phyloP scores from a whole-genome alignment of 2,888 invertebrate species.

The Parnassius apollo region DNA sequence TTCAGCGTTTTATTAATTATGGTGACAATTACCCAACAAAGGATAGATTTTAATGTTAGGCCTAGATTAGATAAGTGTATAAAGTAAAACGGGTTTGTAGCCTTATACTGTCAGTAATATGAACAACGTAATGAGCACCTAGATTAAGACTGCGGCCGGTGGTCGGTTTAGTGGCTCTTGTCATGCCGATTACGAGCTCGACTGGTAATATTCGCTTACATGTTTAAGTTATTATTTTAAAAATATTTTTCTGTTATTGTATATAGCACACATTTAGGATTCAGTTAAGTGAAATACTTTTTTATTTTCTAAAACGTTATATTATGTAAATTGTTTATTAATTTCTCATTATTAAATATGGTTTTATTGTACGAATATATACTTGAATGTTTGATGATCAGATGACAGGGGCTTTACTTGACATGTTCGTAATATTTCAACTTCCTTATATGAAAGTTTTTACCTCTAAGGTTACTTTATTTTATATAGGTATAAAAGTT shows the following conservation, averaged over 20 bases:
- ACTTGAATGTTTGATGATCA: too few relatives aligned
- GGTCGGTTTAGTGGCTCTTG: conserved; percentile 22
- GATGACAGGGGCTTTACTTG: too few relatives aligned
- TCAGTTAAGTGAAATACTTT: too few relatives aligned
- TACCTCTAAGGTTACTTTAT: too few relatives aligned
- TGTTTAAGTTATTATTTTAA: too few relatives aligned
- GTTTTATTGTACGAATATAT: too few relatives aligned
- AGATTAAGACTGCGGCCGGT: conserved; percentile 26
- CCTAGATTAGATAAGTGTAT: conserved; percentile 16
- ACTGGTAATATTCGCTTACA: conserved; percentile 17
- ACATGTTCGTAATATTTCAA: too few relatives aligned
- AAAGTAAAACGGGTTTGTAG: conserved; percentile 19
- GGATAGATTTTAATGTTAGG: conserved; percentile 6
- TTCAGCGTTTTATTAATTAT: too few relatives aligned
- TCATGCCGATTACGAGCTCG: conserved; percentile 18
- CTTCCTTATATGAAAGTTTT: too few relatives aligned
- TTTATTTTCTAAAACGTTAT: not conserved
- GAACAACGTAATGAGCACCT: conserved; percentile 22
- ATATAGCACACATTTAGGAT: too few relatives aligned
- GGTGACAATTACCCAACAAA: not conserved
- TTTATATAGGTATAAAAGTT: too few relatives aligned
- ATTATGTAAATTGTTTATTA: not conserved
- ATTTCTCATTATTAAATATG: not conserved
- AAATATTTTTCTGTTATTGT: too few relatives aligned
- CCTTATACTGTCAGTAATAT: conserved; percentile 7